Percentiles rank a stretch among this genome's conserved stretches.
These are phyloP conservation scores for Pseudococcus jackbeardsleyi DNA, from an alignment of 2,888 invertebrate species.

Conservation along the genomic window DNA sequence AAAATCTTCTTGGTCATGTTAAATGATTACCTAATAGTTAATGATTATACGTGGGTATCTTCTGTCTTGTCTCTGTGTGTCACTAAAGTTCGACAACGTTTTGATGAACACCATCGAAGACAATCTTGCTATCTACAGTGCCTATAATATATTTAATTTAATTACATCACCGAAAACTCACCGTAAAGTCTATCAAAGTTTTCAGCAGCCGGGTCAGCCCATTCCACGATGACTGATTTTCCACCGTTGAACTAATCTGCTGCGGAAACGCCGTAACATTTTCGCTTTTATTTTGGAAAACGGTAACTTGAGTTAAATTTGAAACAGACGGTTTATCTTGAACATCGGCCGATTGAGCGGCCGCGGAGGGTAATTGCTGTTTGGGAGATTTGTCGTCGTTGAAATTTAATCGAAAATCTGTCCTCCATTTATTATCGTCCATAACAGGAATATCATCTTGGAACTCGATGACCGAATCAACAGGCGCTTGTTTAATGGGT, in stretches of 20 bases:
- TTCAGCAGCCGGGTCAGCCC: not conserved
- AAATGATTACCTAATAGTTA: too few species aligned
- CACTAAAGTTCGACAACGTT: too few species aligned
- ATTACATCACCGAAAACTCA: not conserved
- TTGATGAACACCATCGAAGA: too few species aligned
- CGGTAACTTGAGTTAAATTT: constrained; percentile 43
- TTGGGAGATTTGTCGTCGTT: not conserved
- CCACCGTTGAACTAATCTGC: constrained; percentile 9
- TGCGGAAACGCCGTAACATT: not conserved
- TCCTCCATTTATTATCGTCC: constrained; percentile 8
- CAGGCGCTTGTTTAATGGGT: constrained; percentile 67
- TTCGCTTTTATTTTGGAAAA: constrained; percentile 43
- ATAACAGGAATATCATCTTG: constrained; percentile 55
- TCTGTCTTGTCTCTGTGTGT: too few species aligned
- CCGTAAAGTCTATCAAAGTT: constrained; percentile 16
- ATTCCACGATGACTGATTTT: not conserved
- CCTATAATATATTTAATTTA: not conserved
- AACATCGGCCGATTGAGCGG: not conserved
- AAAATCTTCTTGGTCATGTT: too few species aligned
- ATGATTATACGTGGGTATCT: too few species aligned
- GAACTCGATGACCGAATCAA: constrained; percentile 65
- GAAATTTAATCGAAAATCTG: constrained; percentile 51
- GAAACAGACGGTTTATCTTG: constrained; percentile 10
- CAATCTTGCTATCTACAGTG: too few species aligned
- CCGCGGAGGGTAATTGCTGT: not conserved